Conservation (phyloP, 1,140 invertebrate species). For the Macrobrachium nipponense region DNA sequence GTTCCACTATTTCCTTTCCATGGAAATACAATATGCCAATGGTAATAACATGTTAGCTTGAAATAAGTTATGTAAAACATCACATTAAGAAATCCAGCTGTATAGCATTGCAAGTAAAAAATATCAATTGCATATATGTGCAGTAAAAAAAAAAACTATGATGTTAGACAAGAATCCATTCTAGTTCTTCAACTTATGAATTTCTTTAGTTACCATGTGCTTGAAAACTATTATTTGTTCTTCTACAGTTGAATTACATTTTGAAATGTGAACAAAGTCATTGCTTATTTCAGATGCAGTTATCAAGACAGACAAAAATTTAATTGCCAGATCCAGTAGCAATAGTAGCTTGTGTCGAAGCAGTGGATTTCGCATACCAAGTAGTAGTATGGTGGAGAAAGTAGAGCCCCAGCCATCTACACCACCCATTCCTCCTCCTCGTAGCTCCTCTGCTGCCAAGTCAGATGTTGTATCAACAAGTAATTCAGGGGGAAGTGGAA, state of each 20-base stretch:
- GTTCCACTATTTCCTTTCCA: too few relatives aligned
- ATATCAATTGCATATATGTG: neutral
- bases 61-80: too few relatives aligned
- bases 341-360: conserved; percentile 9
- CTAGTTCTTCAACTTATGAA: neutral
- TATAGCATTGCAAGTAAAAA: neutral
- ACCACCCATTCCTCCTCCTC: conserved; percentile 51
- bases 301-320: conserved; percentile 40
- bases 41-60: too few relatives aligned
- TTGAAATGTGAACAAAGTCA: neutral
- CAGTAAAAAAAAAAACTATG: conserved; percentile 17
- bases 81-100: too few relatives aligned
- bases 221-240: neutral
- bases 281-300: conserved; percentile 28
- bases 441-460: conserved; percentile 35
- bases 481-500: conserved; percentile 66
- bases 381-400: neutral
- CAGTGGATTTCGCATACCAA: neutral
- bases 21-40: too few relatives aligned
- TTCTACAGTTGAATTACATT: neutral
- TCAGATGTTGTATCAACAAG: conserved; percentile 26
- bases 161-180: neutral
- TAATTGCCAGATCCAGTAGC: conserved; percentile 38
- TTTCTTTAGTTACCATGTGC: neutral
- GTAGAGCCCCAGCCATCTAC: conserved; percentile 19